A percentile compares a stretch with the other conserved stretches of the same genome.
These are phyloP conservation scores for Lacerta bilineata DNA, from an alignment of 2,797 vertebrate genomes.

Conservation along the genomic window DNA sequence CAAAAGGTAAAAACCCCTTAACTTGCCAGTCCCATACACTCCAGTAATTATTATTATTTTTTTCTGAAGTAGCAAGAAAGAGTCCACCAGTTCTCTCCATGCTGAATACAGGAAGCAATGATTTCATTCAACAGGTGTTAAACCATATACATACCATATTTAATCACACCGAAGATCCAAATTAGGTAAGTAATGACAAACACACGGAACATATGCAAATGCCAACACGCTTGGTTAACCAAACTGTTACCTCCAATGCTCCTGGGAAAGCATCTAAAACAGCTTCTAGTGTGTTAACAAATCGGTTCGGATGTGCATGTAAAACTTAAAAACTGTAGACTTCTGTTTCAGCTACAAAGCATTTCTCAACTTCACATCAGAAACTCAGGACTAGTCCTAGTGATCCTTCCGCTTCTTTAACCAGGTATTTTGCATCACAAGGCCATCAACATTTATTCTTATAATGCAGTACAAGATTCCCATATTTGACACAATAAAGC, in stretches of 20 bases:
- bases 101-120: constrained; percentile 59
- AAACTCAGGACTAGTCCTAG: constrained; percentile 67
- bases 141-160: constrained; percentile 72
- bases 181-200: constrained; percentile 67
- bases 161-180: constrained; percentile 65
- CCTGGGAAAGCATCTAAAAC: constrained; percentile 62
- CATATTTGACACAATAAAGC: constrained; percentile 46
- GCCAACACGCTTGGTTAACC: constrained; percentile 66
- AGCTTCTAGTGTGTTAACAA: constrained; percentile 66
- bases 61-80: constrained; percentile 39
- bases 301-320: constrained; percentile 57
- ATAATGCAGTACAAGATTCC: constrained; percentile 33
- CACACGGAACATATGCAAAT: constrained; percentile 54
- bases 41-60: constrained; percentile 3
- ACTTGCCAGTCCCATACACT: constrained; percentile 29
- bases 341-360: constrained; percentile 63
- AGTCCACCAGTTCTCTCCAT: constrained; percentile 34
- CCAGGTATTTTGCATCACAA: constrained; percentile 66
- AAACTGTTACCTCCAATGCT: constrained; percentile 64
- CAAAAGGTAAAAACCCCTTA: rapidly evolving
- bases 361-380: constrained; percentile 65
- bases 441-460: constrained; percentile 56
- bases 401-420: constrained; percentile 57
- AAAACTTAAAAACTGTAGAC: constrained; percentile 67
- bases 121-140: constrained; percentile 68